Conservation (phyloP, 1,140 invertebrate species). For the Eupristina koningsbergeri region DNA sequence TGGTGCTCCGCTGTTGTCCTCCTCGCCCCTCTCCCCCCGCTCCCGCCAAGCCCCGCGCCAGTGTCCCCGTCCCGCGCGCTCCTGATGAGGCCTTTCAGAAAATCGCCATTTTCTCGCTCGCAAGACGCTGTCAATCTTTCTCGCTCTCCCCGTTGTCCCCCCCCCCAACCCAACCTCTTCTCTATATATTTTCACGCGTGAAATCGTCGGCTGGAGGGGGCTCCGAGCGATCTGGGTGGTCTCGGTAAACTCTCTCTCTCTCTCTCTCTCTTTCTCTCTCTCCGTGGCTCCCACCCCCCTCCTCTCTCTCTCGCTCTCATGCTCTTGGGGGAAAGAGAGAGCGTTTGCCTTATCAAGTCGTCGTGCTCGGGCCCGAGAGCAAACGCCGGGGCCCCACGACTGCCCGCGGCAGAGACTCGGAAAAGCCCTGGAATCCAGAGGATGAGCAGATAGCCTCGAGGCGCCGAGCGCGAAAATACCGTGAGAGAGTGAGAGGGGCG, state of each 20-base stretch:
- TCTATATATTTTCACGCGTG: slow-evolving; percentile 62
- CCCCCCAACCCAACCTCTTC: background rate
- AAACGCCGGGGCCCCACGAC: background rate
- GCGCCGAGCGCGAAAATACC: background rate
- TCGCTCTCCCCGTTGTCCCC: background rate
- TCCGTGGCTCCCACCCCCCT: background rate
- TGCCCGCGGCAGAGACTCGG: slow-evolving; percentile 15
- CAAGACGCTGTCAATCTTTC: slow-evolving; percentile 33
- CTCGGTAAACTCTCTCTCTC: slow-evolving; percentile 49
- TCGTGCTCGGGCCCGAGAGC: background rate
- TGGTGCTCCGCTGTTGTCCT: background rate
- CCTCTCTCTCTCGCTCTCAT: background rate
- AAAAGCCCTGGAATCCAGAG: slow-evolving; percentile 13
- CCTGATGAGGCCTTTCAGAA: slow-evolving; percentile 1
- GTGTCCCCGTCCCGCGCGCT: background rate
- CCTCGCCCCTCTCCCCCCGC: no score
- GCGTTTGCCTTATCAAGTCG: background rate
- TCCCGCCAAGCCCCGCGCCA: background rate
- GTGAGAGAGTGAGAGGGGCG: background rate
- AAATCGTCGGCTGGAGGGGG: slow-evolving; percentile 57
- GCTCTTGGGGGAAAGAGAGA: no score
- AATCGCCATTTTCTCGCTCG: slow-evolving; percentile 45
- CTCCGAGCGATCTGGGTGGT: slow-evolving; percentile 62
- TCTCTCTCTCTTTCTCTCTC: slow-evolving; percentile 37
- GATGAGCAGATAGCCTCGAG: background rate